Base-by-base conservation (phyloP, 35 echinoderm and acorn worm species). In the Ophiothrix spiculata region DNA sequence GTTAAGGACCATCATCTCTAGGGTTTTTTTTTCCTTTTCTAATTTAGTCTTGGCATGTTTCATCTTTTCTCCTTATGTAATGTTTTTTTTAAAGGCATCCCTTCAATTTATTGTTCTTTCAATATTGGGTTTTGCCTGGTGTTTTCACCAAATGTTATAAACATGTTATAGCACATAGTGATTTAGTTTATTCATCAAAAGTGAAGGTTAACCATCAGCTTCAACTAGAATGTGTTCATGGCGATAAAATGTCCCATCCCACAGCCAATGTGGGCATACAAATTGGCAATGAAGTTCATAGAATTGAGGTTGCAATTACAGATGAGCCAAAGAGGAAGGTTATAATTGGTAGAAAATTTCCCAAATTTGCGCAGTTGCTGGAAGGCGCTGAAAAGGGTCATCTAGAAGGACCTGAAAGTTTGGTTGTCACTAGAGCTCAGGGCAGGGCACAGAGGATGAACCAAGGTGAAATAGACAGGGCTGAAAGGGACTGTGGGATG, bases 211-310 rank as follows among this genome's bases (percentile, higher is more conserved):
- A 69, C 2, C 16, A 69, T 19, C 6, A 19, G 42, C 6, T 49
- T 6, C 17, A 69, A n/a, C 29, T 69, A 69, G 60, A 69, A 69
- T 69, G 60, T 69, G 60, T 69, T 69, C 60, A 69, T 69, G 60
- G 60, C 23, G 60, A 69, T 69, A 15, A 69, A n/a, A 25, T 69
- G 29, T 69, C 60, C 17, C n/a, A n/a, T n/a, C n/a, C n/a, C 23
- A 69, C 60, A 15, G 10, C 60, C 25, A 69, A 15, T 15, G 60
- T 69, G 2, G 29, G 60, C 23, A 69, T 69, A 25, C 60, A 69
- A 28, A 28, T 69, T 2, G 60, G 60, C 3, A n/a, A 69, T 4
- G 60, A 69, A 25, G 29, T 28, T 28, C 60, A 69, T n/a, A 69
- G 60, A 69, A 28, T 69, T 6, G 23, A 69, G 19, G 42, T 69